A percentile compares a stretch with the other conserved stretches of the same genome.
Conservation (phyloP, 2,113 vertebrate species). For the Penelope pileata region DNA sequence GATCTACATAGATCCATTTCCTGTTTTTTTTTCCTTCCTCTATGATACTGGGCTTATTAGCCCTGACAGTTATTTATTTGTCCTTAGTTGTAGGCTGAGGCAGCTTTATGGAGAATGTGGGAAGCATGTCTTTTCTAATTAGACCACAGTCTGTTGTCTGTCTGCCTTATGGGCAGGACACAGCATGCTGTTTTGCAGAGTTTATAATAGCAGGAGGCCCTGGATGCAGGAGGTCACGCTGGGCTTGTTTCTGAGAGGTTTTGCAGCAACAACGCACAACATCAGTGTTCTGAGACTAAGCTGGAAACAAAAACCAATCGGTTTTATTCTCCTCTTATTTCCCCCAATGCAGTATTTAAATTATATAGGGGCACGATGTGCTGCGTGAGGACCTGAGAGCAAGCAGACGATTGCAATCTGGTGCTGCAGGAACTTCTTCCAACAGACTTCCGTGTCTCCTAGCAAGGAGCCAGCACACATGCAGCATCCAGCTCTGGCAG, state of each 20-base stretch:
- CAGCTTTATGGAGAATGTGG: conserved; percentile 35
- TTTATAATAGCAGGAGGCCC: conserved; percentile 18
- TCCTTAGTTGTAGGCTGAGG: conserved; percentile 41
- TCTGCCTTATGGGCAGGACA: conserved; percentile 66
- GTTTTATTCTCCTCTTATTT: neutral
- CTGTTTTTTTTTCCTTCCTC: neutral
- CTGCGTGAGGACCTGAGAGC: neutral
- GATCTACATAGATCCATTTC: conserved; percentile 31
- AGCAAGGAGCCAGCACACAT: neutral
- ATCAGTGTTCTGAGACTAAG: neutral
- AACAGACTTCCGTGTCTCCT: neutral
- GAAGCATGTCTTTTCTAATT: conserved; percentile 67
- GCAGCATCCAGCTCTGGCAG: neutral
- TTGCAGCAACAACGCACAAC: neutral
- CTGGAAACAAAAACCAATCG: neutral
- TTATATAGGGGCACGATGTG: neutral
- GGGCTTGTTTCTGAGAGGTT: neutral
- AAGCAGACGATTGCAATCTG: neutral
- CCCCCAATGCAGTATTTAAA: neutral
- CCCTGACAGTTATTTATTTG: conserved; percentile 40
- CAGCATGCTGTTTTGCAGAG: conserved; percentile 7
- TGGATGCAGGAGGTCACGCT: conserved; percentile 25
- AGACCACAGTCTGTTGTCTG: conserved; percentile 61
- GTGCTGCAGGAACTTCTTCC: conserved; percentile 3
- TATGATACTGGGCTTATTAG: conserved; percentile 14